Base-by-base conservation (phyloP, 2,113 vertebrate genomes). In the Chaetorhynchus papuensis region DNA sequence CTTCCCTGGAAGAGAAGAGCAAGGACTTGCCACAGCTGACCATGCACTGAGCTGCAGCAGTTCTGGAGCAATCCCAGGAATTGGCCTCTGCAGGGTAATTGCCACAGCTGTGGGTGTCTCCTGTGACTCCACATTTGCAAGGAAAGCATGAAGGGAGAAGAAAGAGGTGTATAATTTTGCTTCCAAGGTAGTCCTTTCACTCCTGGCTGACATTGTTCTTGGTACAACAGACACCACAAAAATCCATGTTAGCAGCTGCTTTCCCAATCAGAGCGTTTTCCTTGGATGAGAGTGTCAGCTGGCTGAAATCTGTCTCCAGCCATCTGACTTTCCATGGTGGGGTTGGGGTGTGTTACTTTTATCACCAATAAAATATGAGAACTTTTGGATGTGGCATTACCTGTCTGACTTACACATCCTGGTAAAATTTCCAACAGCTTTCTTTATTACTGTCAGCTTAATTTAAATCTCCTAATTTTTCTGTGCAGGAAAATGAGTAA, bases 261-360 rank as follows among this genome's bases (percentile, higher is more conserved):
- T 90, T 92, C 94, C 90, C 96, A 91, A 37, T 97, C 97, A 96
- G 94, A 94, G 87, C 71, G 28, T 97, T 96, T 92, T 94, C 94
- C 86, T 97, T 97, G 91, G 94, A 90, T 80, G 80, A 69, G 92
- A 61, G 72, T 72, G 94, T 92, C 35, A 89, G 65, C 95, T 96
- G 96, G 96, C 95, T 97, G 90, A 87, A 92, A 96, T 74, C 89
- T 75, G 70, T 89, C 96, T 97, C 93, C 83, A 75, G 18, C 84
- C 94, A 31, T 95, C 95, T 89, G 81, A 95, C 69, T 97, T 97
- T 97, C 94, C 96, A 85, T 41, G 56, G 92, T 74, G 94, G 87
- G 84, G 60, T 60, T 94, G 92, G 11, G 31, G 42, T 21, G 33
- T 77, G 87, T 87, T 84, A 64, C 78, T 94, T 97, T 85, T 91